phyloP scores from a whole-genome alignment of 2,113 vertebrate genomes.

The Eulemur macaco region DNA sequence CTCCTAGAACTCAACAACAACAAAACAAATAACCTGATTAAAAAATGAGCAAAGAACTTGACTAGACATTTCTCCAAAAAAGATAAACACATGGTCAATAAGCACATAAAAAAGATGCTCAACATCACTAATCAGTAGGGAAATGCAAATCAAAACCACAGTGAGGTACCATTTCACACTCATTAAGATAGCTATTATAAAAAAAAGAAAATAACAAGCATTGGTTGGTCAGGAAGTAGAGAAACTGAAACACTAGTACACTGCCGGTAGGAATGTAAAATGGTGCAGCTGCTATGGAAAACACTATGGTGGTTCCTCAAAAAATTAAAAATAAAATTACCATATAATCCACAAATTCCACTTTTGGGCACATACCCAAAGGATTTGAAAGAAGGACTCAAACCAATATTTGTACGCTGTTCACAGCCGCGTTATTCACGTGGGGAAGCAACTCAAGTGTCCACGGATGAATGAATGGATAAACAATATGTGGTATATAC shows the following conservation, averaged over 20 bases:
- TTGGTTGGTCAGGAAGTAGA: background rate
- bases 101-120: background rate
- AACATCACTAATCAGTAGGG: background rate
- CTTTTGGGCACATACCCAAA: background rate
- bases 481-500: background rate
- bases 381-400: background rate
- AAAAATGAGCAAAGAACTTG: background rate
- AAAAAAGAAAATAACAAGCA: background rate
- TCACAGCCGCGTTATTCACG: background rate
- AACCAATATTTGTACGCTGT: background rate
- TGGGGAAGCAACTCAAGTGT: background rate
- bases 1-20: background rate
- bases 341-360: background rate
- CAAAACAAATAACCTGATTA: background rate
- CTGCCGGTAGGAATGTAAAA: background rate
- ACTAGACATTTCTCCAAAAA: background rate
- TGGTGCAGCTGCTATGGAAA: background rate
- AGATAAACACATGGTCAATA: background rate
- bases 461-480: background rate
- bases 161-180: background rate
- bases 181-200: background rate
- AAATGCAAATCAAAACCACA: background rate
- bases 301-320: background rate
- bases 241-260: background rate
- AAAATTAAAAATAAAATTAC: background rate